These are phyloP conservation scores for Drosophila pandora DNA, from an alignment of 1,140 invertebrate species.

Conservation along the genomic window DNA sequence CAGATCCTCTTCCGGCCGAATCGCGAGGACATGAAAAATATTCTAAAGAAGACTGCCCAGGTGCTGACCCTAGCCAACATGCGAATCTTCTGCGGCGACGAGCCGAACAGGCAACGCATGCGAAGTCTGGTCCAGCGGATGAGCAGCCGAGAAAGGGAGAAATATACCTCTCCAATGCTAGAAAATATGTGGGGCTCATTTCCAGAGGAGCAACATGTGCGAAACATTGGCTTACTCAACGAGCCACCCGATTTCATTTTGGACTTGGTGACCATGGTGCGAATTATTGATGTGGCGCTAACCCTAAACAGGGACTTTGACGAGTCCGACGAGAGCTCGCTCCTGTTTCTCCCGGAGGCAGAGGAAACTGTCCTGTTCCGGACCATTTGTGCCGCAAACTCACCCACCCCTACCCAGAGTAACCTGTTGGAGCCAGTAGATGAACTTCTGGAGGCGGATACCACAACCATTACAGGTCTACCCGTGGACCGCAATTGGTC, in stretches of 20 bases:
- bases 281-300: slow-evolving; percentile 77
- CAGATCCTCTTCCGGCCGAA: slow-evolving; percentile 68
- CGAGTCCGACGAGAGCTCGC: slow-evolving; percentile 66
- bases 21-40: slow-evolving; percentile 79
- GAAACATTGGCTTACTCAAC: slow-evolving; percentile 52
- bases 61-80: slow-evolving; percentile 77
- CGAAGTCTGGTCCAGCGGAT: slow-evolving; percentile 65
- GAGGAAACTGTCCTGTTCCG: slow-evolving; percentile 78
- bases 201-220: slow-evolving; percentile 58
- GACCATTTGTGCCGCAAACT: slow-evolving; percentile 68
- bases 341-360: slow-evolving; percentile 67
- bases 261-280: slow-evolving; percentile 69
- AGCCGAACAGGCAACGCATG: slow-evolving; percentile 78
- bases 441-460: slow-evolving; percentile 61
- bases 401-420: slow-evolving; percentile 68
- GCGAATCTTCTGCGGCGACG: slow-evolving; percentile 79
- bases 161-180: slow-evolving; percentile 63
- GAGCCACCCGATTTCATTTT: slow-evolving; percentile 71
- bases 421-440: slow-evolving; percentile 66
- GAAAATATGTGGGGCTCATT: slow-evolving; percentile 66
- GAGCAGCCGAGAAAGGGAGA: slow-evolving; percentile 56
- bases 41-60: slow-evolving; percentile 65
- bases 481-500: slow-evolving; percentile 60
- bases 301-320: slow-evolving; percentile 77
- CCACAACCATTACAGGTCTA: slow-evolving; percentile 29